Conservation (phyloP, 1,140 invertebrate genomes). For the Cotesia vestalis region DNA sequence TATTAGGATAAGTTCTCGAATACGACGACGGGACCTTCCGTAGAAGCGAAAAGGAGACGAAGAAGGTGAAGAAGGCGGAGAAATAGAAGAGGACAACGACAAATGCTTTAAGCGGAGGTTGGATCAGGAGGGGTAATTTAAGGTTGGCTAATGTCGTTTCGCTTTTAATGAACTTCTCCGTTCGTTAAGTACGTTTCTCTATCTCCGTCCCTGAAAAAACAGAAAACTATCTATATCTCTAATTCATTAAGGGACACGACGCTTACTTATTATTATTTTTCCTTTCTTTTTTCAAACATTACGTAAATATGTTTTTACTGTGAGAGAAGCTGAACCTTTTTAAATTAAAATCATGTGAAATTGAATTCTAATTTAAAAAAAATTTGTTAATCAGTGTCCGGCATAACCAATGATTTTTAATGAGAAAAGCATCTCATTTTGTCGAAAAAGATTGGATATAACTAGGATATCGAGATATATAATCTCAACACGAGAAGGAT, state of each 20-base stretch:
- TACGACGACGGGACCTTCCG: slow-evolving; percentile 18
- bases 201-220: slow-evolving; percentile 50
- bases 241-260: slow-evolving; percentile 1
- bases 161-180: slow-evolving; percentile 66
- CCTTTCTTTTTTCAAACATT: background rate
- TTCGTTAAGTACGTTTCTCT: slow-evolving; percentile 65
- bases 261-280: background rate
- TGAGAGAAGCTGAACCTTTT: too few species aligned
- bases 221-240: background rate
- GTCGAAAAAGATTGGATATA: too few species aligned
- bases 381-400: too few species aligned
- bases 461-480: too few species aligned
- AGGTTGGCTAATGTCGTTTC: slow-evolving; percentile 65
- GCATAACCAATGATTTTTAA: too few species aligned
- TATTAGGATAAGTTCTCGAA: background rate
- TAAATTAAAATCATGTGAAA: too few species aligned
- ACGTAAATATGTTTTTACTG: too few species aligned
- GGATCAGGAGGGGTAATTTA: slow-evolving; percentile 62
- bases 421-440: too few species aligned
- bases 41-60: slow-evolving; percentile 38
- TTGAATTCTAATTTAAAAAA: too few species aligned
- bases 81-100: slow-evolving; percentile 24
- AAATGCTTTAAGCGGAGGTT: slow-evolving; percentile 42
- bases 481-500: background rate
- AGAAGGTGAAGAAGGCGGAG: slow-evolving; percentile 41